Conservation (phyloP, 2,888 invertebrate genomes). For the Drosophila mercatorum region DNA sequence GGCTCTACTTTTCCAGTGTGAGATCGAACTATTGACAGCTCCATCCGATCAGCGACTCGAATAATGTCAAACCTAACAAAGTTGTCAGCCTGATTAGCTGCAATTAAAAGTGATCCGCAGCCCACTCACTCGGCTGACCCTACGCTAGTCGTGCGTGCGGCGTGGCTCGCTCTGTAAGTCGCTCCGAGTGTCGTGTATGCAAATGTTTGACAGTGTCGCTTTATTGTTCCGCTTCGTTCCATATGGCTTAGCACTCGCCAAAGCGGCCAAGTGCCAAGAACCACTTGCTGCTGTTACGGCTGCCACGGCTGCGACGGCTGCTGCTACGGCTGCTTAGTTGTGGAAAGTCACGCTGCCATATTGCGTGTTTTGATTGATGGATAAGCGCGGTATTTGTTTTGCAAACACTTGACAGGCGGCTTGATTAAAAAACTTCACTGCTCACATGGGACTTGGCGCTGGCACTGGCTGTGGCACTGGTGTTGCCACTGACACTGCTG, state of each 20-base stretch:
- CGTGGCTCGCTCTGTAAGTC: background rate
- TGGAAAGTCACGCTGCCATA: slow-evolving; percentile 64
- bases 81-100: slow-evolving; percentile 55
- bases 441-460: slow-evolving; percentile 82
- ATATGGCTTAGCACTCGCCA: slow-evolving; percentile 62
- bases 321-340: slow-evolving; percentile 36
- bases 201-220: slow-evolving; percentile 79
- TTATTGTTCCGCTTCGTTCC: slow-evolving; percentile 77
- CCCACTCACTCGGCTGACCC: background rate
- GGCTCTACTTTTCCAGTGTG: slow-evolving; percentile 18
- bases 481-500: slow-evolving; percentile 5
- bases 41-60: slow-evolving; percentile 1
- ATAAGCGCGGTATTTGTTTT: slow-evolving; percentile 79
- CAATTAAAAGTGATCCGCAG: slow-evolving; percentile 29
- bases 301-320: slow-evolving; percentile 42
- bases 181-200: slow-evolving; percentile 66
- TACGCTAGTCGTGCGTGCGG: slow-evolving; percentile 4
- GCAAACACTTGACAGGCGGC: slow-evolving; percentile 83
- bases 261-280: slow-evolving; percentile 33
- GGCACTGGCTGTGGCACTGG: slow-evolving; percentile 6
- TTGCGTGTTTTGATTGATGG: slow-evolving; percentile 82
- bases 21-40: background rate
- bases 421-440: slow-evolving; percentile 85
- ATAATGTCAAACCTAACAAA: slow-evolving; percentile 14
- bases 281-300: slow-evolving; percentile 61